phyloP scores from a whole-genome alignment of 2,797 vertebrate genomes.

The Gymnodraco acuticeps region DNA sequence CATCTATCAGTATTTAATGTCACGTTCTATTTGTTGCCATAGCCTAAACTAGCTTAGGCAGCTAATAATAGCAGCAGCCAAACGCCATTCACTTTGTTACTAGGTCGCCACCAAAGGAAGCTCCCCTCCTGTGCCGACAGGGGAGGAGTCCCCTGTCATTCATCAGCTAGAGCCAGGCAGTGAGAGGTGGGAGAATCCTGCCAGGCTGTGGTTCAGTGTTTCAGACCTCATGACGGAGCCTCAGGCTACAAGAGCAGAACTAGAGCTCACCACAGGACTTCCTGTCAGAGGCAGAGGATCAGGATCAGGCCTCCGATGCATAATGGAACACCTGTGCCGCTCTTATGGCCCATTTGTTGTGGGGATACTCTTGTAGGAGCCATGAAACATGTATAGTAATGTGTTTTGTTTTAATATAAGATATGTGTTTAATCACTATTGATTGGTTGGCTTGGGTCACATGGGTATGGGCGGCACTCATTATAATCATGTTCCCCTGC shows the following conservation, averaged over 20 bases:
- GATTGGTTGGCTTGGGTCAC: too few relatives aligned
- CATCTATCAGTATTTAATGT: not conserved
- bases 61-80: constrained; percentile 8
- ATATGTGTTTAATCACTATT: too few relatives aligned
- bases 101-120: constrained; percentile 54
- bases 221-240: constrained; percentile 23
- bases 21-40: constrained; percentile 6
- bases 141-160: constrained; percentile 40
- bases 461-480: too few relatives aligned
- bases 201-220: not conserved
- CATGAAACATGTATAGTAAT: not conserved
- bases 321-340: constrained; percentile 38
- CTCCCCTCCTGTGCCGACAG: constrained; percentile 24
- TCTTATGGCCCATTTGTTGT: constrained; percentile 5
- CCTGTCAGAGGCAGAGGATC: constrained; percentile 27
- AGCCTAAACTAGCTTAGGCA: not conserved
- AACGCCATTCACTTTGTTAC: constrained; percentile 64
- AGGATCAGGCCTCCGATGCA: not conserved
- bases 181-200: constrained; percentile 22
- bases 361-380: not conserved
- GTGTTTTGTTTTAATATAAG: too few relatives aligned
- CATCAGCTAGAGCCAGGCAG: constrained; percentile 26
- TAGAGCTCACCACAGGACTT: constrained; percentile 37
- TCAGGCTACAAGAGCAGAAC: constrained; percentile 39
- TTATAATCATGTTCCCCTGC: too few relatives aligned